These are phyloP conservation scores for Polymixis flavicincta DNA, from an alignment of 2,888 invertebrate genomes.

Conservation along the genomic window DNA sequence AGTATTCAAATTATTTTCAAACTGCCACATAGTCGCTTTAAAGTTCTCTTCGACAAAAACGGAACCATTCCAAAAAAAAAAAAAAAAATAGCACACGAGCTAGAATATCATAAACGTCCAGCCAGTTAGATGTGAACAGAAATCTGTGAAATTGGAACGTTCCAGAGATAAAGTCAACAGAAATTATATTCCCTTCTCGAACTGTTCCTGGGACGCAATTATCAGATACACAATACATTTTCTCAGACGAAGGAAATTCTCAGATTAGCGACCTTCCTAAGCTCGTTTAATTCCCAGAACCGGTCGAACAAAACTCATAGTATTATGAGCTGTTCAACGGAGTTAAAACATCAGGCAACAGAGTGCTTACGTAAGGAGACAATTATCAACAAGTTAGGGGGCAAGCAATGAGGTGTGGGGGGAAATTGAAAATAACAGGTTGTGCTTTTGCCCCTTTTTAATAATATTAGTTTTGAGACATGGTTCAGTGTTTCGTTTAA, in stretches of 20 bases:
- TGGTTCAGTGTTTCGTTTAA: not conserved
- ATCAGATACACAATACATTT: slow-evolving; percentile 13
- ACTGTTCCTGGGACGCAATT: slow-evolving; percentile 8
- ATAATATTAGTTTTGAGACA: not conserved
- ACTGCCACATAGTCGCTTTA: not conserved
- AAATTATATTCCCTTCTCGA: slow-evolving; percentile 13
- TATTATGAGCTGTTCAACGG: slow-evolving; percentile 17
- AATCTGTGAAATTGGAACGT: slow-evolving; percentile 1
- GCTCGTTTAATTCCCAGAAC: slow-evolving; percentile 38
- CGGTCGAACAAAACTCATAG: slow-evolving; percentile 19
- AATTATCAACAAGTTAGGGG: too few species aligned
- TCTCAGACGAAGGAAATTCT: slow-evolving; percentile 15
- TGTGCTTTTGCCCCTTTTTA: too few species aligned
- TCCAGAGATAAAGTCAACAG: not conserved
- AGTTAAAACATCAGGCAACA: slow-evolving; percentile 24
- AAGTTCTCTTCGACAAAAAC: too few species aligned
- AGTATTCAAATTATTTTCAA: not conserved
- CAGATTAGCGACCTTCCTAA: slow-evolving; percentile 11
- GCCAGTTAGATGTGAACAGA: not conserved
- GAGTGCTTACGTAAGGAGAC: slow-evolving; percentile 16
- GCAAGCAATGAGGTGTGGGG: not conserved
- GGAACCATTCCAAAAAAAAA: not conserved
- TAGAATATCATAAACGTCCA: not conserved
- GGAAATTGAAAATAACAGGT: not conserved
- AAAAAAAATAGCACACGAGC: not conserved